Base-by-base conservation (phyloP, 2,797 vertebrate genomes). In the Anisognathus igniventris region DNA sequence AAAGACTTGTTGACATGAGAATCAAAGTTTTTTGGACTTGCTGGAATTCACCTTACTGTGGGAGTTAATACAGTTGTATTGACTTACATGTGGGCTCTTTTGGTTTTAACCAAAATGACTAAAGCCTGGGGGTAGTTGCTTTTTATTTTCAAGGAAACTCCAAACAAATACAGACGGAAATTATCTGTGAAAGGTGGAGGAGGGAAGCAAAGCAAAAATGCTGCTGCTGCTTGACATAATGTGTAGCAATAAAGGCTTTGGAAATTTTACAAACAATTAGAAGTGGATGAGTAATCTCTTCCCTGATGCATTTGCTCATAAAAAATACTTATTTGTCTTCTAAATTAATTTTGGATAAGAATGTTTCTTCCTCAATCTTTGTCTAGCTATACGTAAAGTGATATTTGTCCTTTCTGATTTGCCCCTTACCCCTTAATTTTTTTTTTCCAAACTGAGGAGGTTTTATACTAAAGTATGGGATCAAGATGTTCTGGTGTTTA, bases 1-100 rank as follows among this genome's bases (percentile, higher is more conserved):
- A 60, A 62, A 73, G 25, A 16, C 16, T 56, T 0, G 0, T 35
- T 64, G 61, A 51, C 1, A 3, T 13, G 39, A 13, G 35, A 40
- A 25, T 61, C 28, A 15, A 47, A 65, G 15, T 62, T 64, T 88
- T 56, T 58, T 60, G 24, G 25, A 28, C 8, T 68, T 19, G 2
- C 14, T 71, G 56, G 53, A 70, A 53, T 54, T 80, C 57, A 22
- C 33, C 22, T 80, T 57, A 62, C 14, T 64, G n/a, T 25, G 24
- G 17, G 16, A 68, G 20, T 12, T 58, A 20, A 74, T 30, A 8
- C 4, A 30, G 6, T 77, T 47, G 8, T 22, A 22, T 61, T 58
- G 6, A 56, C 30, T 79, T 56, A 48, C 25, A 4, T 10, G 33
- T n/a, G 31, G 12, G 6, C 30, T 66, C 27, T 33, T 74, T 37